Evolutionary conservation across 1,140 invertebrate species (phyloP).

Genomic region (Linepithema humile): DNA sequence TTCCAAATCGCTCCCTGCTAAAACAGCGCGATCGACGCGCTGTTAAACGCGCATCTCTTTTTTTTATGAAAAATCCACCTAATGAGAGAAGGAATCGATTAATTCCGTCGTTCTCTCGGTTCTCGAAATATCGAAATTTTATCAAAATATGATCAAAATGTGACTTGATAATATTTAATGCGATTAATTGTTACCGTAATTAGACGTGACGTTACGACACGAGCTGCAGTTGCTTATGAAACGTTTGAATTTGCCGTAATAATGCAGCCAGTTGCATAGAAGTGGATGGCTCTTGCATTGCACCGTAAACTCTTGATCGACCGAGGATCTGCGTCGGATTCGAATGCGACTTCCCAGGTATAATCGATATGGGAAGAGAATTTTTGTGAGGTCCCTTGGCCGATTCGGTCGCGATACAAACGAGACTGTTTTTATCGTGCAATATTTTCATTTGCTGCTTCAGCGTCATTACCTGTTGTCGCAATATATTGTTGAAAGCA

Average conservation of each 20-base stretch:
- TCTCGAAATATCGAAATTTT: too few species aligned
- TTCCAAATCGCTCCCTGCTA: background rate
- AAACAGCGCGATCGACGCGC: background rate
- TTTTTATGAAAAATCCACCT: too few species aligned
- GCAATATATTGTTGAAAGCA: background rate
- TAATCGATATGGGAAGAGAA: conserved; percentile 15
- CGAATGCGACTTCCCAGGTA: conserved; percentile 16
- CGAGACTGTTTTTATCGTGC: conserved; percentile 78
- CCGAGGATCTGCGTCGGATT: conserved; percentile 29
- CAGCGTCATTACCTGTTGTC: conserved; percentile 77
- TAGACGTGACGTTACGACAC: conserved; percentile 47
- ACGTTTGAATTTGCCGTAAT: conserved; percentile 78
- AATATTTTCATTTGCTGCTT: conserved; percentile 83
- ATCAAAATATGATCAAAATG: too few species aligned
- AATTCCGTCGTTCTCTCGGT: too few species aligned
- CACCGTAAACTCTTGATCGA: conserved; percentile 31
- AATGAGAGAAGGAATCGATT: background rate
- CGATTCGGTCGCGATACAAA: conserved; percentile 73
- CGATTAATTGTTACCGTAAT: background rate
- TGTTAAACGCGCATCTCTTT: background rate
- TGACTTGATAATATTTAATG: too few species aligned
- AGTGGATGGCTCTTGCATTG: conserved; percentile 65
- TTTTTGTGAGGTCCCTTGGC: background rate
- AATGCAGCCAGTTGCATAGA: conserved; percentile 71
- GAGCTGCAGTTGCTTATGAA: conserved; percentile 77